phyloP scores from a whole-genome alignment of 1,140 invertebrate species.

The Glomeris maerens region DNA sequence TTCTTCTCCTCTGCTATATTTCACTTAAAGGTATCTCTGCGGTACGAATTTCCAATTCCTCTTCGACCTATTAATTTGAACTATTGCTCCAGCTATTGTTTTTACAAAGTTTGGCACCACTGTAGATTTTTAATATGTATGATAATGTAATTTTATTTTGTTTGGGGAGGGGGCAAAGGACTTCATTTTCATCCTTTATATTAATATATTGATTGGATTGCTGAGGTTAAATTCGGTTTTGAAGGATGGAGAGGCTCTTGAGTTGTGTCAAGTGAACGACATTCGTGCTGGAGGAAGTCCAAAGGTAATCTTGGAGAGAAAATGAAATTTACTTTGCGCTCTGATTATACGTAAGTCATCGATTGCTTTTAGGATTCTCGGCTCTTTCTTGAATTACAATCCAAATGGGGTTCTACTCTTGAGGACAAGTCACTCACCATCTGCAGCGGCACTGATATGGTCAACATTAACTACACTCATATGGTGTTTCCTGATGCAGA shows the following conservation, averaged over 20 bases:
- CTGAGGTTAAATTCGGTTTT: no score
- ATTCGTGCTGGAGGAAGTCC: conserved; percentile 75
- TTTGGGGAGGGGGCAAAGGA: no score
- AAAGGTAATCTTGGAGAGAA: conserved; percentile 51
- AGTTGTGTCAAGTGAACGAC: conserved; percentile 94
- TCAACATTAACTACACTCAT: conserved; percentile 96
- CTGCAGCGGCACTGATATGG: conserved; percentile 96
- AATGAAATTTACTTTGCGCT: conserved; percentile 3
- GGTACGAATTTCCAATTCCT: no score
- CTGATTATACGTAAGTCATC: neutral
- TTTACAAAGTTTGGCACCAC: no score
- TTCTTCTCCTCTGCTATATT: no score
- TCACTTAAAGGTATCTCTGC: no score
- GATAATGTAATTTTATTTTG: conserved; percentile 1
- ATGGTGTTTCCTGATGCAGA: conserved; percentile 82
- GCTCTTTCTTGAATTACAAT: conserved; percentile 56
- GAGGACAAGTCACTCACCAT: conserved; percentile 95
- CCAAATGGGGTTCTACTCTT: conserved; percentile 60
- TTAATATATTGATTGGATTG: conserved; percentile 7
- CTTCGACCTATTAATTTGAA: no score
- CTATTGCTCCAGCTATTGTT: no score
- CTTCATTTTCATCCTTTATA: no score
- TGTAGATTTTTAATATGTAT: neutral
- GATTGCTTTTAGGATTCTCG: conserved; percentile 56
- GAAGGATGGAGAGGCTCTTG: conserved; percentile 90